Percentiles rank a stretch among this genome's conserved stretches.
Conservation (phyloP, 2,888 invertebrate genomes). For the Chymomyza amoena region DNA sequence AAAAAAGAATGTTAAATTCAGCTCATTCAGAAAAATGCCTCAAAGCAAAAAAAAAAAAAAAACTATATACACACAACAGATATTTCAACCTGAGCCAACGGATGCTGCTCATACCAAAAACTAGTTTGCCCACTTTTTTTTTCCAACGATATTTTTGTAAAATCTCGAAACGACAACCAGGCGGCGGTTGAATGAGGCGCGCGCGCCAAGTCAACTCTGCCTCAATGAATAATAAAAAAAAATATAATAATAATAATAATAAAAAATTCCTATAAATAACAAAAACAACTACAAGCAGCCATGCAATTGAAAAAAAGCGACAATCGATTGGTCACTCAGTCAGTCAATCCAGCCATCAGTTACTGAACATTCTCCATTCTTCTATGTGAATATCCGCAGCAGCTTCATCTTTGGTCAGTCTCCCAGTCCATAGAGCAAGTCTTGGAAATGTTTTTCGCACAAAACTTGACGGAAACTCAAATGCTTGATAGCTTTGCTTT, state of each 20-base stretch:
- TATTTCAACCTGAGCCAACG: slow-evolving; percentile 61
- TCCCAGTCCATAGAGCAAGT: not conserved
- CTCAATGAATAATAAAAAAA: slow-evolving; percentile 9
- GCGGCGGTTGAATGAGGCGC: slow-evolving; percentile 38
- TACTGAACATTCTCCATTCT: not conserved
- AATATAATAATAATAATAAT: not conserved
- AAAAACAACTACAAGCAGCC: slow-evolving; percentile 8
- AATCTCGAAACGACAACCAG: slow-evolving; percentile 12
- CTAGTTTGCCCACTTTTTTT: slow-evolving; percentile 76
- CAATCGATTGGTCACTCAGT: not conserved
- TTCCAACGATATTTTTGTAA: slow-evolving; percentile 1
- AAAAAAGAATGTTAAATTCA: slow-evolving; percentile 35
- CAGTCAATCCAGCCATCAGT: not conserved
- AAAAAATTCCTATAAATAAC: slow-evolving; percentile 12
- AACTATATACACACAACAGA: slow-evolving; percentile 16
- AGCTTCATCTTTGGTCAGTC: not conserved
- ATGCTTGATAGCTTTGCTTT: slow-evolving; percentile 2
- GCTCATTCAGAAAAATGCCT: slow-evolving; percentile 63
- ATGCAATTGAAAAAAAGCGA: slow-evolving; percentile 38
- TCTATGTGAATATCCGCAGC: not conserved
- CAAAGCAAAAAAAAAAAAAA: slow-evolving; percentile 37
- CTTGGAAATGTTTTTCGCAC: not conserved
- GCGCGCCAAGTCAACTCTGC: slow-evolving; percentile 64
- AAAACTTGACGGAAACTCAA: slow-evolving; percentile 11
- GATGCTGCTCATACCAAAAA: slow-evolving; percentile 72